These are phyloP conservation scores for Actinia tenebrosa DNA, from an alignment of 64 coral and sea anemone genomes.

Conservation along the genomic window DNA sequence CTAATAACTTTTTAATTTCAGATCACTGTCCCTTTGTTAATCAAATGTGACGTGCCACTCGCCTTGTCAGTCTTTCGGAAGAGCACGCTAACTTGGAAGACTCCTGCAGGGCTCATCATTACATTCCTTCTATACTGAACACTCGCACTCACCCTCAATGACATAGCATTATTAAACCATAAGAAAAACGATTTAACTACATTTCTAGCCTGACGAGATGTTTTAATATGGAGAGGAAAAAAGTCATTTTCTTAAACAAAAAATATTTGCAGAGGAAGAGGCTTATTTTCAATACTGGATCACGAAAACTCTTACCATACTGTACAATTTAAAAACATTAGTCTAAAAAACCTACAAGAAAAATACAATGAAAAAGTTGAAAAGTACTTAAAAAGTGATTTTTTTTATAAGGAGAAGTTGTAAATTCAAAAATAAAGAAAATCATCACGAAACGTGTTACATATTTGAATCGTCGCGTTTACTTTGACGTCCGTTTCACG, in stretches of 20 bases:
- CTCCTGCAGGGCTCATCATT: slow-evolving; percentile 2
- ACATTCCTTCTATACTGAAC: slow-evolving; percentile 30
- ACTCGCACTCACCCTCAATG: not conserved
- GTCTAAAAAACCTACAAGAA: too few species aligned
- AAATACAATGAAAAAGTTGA: not conserved
- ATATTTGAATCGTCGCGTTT: not conserved
- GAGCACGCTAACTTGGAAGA: not conserved
- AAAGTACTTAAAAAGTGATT: not conserved
- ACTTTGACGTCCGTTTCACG: not conserved
- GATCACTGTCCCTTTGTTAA: slow-evolving; percentile 89
- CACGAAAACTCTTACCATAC: too few species aligned
- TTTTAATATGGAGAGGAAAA: too few species aligned
- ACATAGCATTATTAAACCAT: not conserved
- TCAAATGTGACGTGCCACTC: slow-evolving; percentile 66
- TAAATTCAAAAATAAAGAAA: not conserved
- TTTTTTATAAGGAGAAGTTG: not conserved
- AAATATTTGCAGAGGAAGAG: too few species aligned
- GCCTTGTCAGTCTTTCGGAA: slow-evolving; percentile 17
- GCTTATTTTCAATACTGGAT: too few species aligned
- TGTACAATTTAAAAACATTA: too few species aligned
- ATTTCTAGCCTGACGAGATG: not conserved
- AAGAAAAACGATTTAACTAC: too few species aligned
- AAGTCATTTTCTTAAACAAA: too few species aligned
- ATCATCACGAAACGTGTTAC: not conserved
- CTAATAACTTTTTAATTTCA: slow-evolving; percentile 99